phyloP scores from a whole-genome alignment of 2,888 invertebrate species.

The Conchocele bisecta region DNA sequence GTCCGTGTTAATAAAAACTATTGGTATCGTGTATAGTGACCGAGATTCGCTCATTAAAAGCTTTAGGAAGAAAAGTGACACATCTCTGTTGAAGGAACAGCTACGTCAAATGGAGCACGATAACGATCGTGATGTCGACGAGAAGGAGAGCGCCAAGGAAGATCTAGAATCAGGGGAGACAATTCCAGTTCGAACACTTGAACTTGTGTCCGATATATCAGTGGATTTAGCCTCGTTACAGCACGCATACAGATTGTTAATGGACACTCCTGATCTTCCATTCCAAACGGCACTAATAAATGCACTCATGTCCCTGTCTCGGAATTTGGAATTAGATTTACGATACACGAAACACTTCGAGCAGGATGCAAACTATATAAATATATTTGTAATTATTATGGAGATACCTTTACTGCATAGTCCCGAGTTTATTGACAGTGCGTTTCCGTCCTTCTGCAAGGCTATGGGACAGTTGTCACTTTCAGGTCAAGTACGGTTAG shows the following conservation, averaged over 20 bases:
- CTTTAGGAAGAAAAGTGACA: slow-evolving; percentile 85
- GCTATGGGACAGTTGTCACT: slow-evolving; percentile 90
- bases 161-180: slow-evolving; percentile 52
- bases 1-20: slow-evolving; percentile 88
- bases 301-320: slow-evolving; percentile 89
- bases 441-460: slow-evolving; percentile 88
- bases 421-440: slow-evolving; percentile 91
- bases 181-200: background rate
- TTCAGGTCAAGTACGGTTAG: slow-evolving; percentile 90
- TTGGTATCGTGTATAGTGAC: slow-evolving; percentile 90
- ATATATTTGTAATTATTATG: slow-evolving; percentile 89
- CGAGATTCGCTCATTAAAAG: slow-evolving; percentile 89
- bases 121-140: slow-evolving; percentile 93
- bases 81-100: slow-evolving; percentile 29
- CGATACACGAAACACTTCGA: slow-evolving; percentile 84
- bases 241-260: slow-evolving; percentile 87
- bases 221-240: slow-evolving; percentile 85
- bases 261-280: slow-evolving; percentile 81
- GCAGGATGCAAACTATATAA: slow-evolving; percentile 84
- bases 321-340: slow-evolving; percentile 89
- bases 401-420: slow-evolving; percentile 87
- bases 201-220: slow-evolving; percentile 51
- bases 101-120: slow-evolving; percentile 88
- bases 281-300: slow-evolving; percentile 89
- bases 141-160: slow-evolving; percentile 84